These are phyloP conservation scores for Pocota personata DNA, from an alignment of 2,888 invertebrate species.

Conservation along the genomic window DNA sequence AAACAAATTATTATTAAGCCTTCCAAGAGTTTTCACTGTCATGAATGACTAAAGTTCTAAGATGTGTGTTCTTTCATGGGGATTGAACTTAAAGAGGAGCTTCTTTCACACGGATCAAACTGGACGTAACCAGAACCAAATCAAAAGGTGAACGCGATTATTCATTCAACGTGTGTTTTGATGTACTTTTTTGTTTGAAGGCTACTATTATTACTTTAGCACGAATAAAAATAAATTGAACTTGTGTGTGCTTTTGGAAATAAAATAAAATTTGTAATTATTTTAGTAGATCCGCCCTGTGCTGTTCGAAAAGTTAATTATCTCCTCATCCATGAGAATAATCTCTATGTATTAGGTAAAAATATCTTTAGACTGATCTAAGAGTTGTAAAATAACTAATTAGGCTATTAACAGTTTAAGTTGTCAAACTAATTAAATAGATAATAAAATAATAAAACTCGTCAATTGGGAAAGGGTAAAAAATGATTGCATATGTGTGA, in stretches of 20 bases:
- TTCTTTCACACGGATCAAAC: slow-evolving; percentile 33
- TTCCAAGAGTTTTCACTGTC: background rate
- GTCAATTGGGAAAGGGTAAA: too few species aligned
- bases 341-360: background rate
- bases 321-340: background rate
- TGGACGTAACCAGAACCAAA: slow-evolving; percentile 41
- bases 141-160: slow-evolving; percentile 16
- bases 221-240: background rate
- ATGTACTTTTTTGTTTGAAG: slow-evolving; percentile 11
- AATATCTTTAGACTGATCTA: background rate
- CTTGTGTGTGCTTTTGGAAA: background rate
- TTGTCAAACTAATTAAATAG: background rate
- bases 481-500: too few species aligned
- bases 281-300: background rate
- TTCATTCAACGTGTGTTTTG: background rate
- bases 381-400: background rate
- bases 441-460: too few species aligned
- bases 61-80: background rate
- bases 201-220: background rate
- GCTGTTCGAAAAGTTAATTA: background rate
- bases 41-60: background rate
- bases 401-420: background rate
- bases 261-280: background rate
- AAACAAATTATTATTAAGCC: background rate
- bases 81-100: background rate